Conservation (phyloP, 1,140 invertebrate species). For the Drosophila tsacasi region DNA sequence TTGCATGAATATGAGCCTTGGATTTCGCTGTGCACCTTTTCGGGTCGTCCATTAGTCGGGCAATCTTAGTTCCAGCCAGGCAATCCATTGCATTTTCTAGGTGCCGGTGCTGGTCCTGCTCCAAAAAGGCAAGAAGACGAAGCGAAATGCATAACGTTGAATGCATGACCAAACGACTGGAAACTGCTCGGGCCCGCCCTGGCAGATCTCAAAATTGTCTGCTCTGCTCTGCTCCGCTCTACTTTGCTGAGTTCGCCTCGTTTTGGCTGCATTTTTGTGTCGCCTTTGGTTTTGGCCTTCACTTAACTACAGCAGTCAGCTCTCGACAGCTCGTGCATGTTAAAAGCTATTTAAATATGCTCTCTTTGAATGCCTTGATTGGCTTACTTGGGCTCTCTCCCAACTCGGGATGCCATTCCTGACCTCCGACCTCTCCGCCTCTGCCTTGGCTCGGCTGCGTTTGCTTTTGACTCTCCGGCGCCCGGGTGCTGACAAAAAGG, state of each 20-base stretch:
- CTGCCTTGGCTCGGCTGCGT: conserved; percentile 27
- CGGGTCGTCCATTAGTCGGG: conserved; percentile 35
- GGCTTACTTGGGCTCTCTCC: conserved; percentile 63
- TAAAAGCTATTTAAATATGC: conserved; percentile 84
- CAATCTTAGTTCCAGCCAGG: conserved; percentile 12
- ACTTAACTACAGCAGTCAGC: conserved; percentile 75
- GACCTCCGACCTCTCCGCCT: conserved; percentile 12
- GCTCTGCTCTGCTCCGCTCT: conserved; percentile 15
- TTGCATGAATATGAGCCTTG: not conserved
- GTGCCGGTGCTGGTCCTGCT: not conserved
- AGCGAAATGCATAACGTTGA: conserved; percentile 64
- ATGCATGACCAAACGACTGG: conserved; percentile 75
- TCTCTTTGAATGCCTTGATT: conserved; percentile 83
- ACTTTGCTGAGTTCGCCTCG: not conserved
- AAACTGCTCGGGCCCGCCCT: conserved; percentile 43
- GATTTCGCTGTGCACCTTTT: conserved; percentile 7
- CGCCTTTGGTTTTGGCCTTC: conserved; percentile 76
- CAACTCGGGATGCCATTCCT: conserved; percentile 51
- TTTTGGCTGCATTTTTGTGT: conserved; percentile 77
- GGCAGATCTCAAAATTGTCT: conserved; percentile 65
- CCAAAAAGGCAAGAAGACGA: conserved; percentile 55
- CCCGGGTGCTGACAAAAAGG: conserved; percentile 46
- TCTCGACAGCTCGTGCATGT: conserved; percentile 78
- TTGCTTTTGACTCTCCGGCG: conserved; percentile 32
- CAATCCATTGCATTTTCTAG: conserved; percentile 53